phyloP scores from a whole-genome alignment of 92 coral and sea anemone genomes.

The Galaxea fascicularis region DNA sequence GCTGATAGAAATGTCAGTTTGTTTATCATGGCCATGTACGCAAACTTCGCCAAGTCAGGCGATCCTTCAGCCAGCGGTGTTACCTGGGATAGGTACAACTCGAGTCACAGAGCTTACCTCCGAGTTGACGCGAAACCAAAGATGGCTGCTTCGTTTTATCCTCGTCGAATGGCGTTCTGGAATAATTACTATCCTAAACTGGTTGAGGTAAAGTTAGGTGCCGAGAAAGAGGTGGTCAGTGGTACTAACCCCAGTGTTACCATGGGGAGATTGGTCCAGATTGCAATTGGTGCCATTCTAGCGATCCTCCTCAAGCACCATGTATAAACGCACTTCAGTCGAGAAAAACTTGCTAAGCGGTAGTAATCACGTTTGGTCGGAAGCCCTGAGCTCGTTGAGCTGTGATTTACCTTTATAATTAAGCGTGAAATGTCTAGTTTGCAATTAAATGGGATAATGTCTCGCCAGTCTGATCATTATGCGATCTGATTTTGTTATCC shows the following conservation, averaged over 20 bases:
- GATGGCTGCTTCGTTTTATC: slow-evolving; percentile 54
- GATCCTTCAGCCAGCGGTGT: slow-evolving; percentile 53
- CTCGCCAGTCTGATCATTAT: too few relatives aligned
- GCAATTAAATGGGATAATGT: too few relatives aligned
- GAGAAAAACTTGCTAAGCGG: too few relatives aligned
- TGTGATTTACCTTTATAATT: too few relatives aligned
- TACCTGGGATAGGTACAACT: slow-evolving; percentile 59
- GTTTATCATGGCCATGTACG: slow-evolving; percentile 16
- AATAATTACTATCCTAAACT: slow-evolving; percentile 29
- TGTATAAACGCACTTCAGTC: too few relatives aligned
- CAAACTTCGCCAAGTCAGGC: slow-evolving; percentile 61
- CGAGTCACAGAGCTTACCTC: slow-evolving; percentile 62
- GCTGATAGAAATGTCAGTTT: neutral
- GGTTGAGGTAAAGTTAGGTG: neutral
- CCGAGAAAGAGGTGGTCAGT: neutral
- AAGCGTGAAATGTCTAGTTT: too few relatives aligned
- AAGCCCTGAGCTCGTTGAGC: too few relatives aligned
- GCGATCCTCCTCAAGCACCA: too few relatives aligned
- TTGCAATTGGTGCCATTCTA: too few relatives aligned
- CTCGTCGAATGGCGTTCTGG: slow-evolving; percentile 74
- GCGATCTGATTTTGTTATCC: too few relatives aligned
- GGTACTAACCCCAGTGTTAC: neutral
- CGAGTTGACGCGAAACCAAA: slow-evolving; percentile 38
- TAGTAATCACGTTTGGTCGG: too few relatives aligned
- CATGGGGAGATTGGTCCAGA: neutral